phyloP scores from a whole-genome alignment of 2,113 vertebrate species.

The Fukomys damarensis region DNA sequence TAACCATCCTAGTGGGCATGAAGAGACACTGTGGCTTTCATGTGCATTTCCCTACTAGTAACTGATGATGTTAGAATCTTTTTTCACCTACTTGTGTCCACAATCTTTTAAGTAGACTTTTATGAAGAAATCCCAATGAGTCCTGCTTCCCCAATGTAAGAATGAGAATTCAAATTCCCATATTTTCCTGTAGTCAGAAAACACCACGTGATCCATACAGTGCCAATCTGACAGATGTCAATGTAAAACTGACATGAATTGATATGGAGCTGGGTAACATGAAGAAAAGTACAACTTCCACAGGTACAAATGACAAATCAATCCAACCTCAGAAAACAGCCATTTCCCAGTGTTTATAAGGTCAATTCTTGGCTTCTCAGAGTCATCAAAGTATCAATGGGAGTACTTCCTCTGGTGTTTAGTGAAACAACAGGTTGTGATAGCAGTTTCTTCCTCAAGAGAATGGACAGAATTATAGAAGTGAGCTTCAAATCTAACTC shows the following conservation, averaged over 20 bases:
- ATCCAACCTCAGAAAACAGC: neutral
- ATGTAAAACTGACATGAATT: neutral
- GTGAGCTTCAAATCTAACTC: neutral
- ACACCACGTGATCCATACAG: neutral
- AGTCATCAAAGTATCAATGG: neutral
- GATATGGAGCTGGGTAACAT: neutral
- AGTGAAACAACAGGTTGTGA: neutral
- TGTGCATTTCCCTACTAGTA: neutral
- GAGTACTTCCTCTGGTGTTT: neutral
- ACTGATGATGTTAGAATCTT: neutral
- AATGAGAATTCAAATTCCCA: constrained; percentile 9
- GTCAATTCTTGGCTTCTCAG: neutral
- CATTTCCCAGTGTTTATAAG: neutral
- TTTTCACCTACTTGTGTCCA: neutral
- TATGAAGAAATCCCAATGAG: neutral
- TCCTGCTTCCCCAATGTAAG: neutral
- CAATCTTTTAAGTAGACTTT: neutral
- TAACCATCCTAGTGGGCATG: neutral
- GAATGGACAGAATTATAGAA: neutral
- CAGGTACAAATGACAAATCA: neutral
- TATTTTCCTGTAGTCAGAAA: neutral
- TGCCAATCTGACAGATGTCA: neutral
- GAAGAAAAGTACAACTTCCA: constrained; percentile 17
- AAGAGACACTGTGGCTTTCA: neutral
- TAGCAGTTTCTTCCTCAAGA: neutral